Evolutionary conservation across 2,888 invertebrate genomes (phyloP), one percentile per base, ranked within the genome.

Genomic region (Syrphus vitripennis): DNA sequence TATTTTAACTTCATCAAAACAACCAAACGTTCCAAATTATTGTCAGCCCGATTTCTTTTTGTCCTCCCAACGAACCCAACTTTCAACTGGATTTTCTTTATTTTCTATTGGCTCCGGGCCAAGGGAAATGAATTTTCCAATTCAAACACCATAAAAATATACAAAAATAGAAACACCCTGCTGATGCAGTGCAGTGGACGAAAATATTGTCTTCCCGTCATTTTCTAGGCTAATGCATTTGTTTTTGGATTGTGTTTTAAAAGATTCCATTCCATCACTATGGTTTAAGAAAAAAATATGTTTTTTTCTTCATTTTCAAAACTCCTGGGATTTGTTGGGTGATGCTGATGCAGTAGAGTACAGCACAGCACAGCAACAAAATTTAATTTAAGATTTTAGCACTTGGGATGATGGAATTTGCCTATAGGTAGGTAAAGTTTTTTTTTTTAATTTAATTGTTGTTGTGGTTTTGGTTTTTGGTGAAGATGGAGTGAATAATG

Each of bases 131-230:
- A 74, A 74, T 75, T 84, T 72, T 59, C 81, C 59, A 74, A 69
- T 82, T 55, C 61, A 57, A 81, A 74, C 67, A 50, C 72, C 77
- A 65, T 31, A 14, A 19, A 63, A 63, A 19, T 29, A 40, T 37
- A 57, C 67, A n/a, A 65, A 86, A 86, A 86, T 86, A 86, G 82
- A 74, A 77, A 26, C 72, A 67, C 71, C 16, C 75, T 61, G 16
- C 48, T 19, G 29, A 53, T 53, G 45, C 45, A 10, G 31, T 70
- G 75, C 74, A 79, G 19, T 70, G 16, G 45, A 61, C 48, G 40
- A 63, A 63, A 63, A 65, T 50, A 67, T 71, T 72, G 79, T 72
- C 65, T 67, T 79, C 79, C 67, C 72, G 72, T 31, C 26, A 48
- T 63, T 77, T 78, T 72, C 74, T 83, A 63, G 74, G 79, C 55